Evolutionary conservation across 2,113 vertebrate species (phyloP).

Genomic region (Otus sunia): DNA sequence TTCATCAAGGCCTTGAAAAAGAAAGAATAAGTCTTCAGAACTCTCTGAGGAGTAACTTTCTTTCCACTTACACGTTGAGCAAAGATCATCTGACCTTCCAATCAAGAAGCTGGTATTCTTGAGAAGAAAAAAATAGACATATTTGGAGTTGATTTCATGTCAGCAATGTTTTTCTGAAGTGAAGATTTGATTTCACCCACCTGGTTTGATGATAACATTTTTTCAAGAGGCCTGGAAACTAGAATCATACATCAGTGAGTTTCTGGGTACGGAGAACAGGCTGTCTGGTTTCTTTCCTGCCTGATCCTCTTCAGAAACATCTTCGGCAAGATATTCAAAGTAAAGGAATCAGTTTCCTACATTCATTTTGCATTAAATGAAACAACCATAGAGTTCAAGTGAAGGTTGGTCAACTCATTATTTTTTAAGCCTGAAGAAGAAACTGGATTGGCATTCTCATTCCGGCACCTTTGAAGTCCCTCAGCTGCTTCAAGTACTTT

Average conservation of each 20-base stretch:
- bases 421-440: neutral
- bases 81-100: neutral
- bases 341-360: neutral
- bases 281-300: neutral
- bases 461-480: accelerated
- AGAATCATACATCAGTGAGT: neutral
- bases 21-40: neutral
- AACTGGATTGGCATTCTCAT: neutral
- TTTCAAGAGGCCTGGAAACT: neutral
- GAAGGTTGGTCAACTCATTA: neutral
- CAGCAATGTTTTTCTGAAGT: neutral
- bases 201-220: neutral
- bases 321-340: neutral
- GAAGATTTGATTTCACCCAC: neutral
- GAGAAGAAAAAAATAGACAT: neutral
- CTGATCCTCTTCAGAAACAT: neutral
- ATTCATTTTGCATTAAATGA: neutral
- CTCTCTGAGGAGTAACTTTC: neutral
- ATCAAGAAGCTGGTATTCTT: neutral
- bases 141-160: neutral
- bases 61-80: neutral
- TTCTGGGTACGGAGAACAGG: neutral
- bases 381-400: neutral
- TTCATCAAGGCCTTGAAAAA: neutral
- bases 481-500: neutral